phyloP scores from a whole-genome alignment of 2,113 vertebrate genomes.

The Chiloscyllium plagiosum region DNA sequence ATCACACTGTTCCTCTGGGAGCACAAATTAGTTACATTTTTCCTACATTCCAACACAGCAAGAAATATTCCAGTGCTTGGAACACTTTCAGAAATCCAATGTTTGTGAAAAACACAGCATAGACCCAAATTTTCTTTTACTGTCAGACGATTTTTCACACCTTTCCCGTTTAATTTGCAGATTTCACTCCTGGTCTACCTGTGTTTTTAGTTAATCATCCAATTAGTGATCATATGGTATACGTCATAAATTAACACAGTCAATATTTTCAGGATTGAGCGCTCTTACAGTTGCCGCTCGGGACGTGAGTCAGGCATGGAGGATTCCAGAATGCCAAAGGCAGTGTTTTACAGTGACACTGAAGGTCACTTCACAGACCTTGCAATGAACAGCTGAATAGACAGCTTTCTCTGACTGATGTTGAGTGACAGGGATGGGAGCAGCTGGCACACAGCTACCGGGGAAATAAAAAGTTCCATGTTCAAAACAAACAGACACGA shows the following conservation, averaged over 20 bases:
- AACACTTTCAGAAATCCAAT: no score
- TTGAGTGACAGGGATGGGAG: neutral
- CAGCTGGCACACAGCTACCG: neutral
- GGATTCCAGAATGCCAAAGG: neutral
- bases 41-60: no score
- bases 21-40: no score
- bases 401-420: neutral
- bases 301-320: neutral
- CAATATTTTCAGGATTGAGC: neutral
- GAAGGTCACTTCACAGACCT: neutral
- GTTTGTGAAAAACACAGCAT: neutral
- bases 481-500: no score
- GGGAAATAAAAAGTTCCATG: no score
- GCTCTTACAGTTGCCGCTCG: neutral
- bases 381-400: neutral
- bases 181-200: neutral
- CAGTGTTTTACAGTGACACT: neutral
- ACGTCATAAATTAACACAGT: neutral
- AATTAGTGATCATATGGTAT: neutral
- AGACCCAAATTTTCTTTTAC: neutral
- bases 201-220: neutral
- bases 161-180: neutral
- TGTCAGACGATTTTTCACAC: neutral
- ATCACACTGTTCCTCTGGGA: no score
- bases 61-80: no score